Base-by-base conservation (phyloP, 2,888 invertebrate species). In the Helobdella robusta region DNA sequence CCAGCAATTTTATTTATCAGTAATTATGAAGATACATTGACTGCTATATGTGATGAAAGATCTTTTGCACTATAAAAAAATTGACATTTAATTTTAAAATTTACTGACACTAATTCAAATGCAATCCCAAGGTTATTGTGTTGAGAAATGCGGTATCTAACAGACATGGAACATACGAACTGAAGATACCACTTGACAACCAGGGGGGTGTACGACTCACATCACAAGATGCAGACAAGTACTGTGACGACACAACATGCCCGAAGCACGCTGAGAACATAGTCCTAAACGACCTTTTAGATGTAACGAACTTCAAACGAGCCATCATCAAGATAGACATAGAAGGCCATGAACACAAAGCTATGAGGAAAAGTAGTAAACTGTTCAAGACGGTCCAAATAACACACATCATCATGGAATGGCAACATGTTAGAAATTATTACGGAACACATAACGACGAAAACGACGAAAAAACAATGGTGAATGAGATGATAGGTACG, bases 241-340 rank as follows among this genome's bases (percentile, higher is more conserved):
- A 34, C 40, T 65, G 66, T 36, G 35, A 40, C 15, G 67, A 59
- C 20, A 35, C 50, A 15, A 28, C 46, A 18, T 61, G 59, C 32
- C 64, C 66, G 5, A 62, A 64, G 2, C 54, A 52, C 48, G 56
- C 61, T 15, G 25, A 35, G 25, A 67, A 64, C 11, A 64, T 69
- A n/a, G 1, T 50, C 36, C 59, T 69, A 61, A 68, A 71, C 61
- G 69, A 71, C 59, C 67, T 71, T 2, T 30, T 68, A 5, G 66
- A 69, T 18, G 66, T 70, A 25, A 61, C 66, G n/a, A 66, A 56
- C 23, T 71, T 71, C 62, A 58, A 63, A 15, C 59, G 60, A 44
- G 69, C 69, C 5, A 32, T 72, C 23, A 66, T 72, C 23, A 72
- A 72, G 52, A 67, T 72, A 11, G 72, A 71, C 67, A 70, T 72